Percentiles rank a stretch among this genome's conserved stretches.
phyloP scores from a whole-genome alignment of 2,113 vertebrate species.

The Leucoraja erinaceus region DNA sequence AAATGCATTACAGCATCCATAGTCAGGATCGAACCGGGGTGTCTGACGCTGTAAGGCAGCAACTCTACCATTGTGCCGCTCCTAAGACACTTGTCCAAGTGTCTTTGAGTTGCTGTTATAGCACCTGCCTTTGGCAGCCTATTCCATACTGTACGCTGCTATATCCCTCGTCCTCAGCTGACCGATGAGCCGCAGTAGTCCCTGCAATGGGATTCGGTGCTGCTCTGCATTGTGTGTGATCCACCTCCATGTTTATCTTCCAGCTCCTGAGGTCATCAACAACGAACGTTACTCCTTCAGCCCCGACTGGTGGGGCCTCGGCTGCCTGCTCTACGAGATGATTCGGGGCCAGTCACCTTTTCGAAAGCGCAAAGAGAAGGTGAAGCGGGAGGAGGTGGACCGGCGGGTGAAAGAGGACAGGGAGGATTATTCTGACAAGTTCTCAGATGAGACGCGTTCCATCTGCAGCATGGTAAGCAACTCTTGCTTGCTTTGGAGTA shows the following conservation, averaged over 20 bases:
- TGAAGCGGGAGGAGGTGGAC: slow-evolving; percentile 77
- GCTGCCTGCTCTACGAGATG: slow-evolving; percentile 88
- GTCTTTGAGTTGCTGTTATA: too few species aligned
- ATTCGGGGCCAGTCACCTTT: slow-evolving; percentile 85
- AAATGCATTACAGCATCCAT: too few species aligned
- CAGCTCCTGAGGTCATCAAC: slow-evolving; percentile 85
- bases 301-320: slow-evolving; percentile 89
- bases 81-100: too few species aligned
- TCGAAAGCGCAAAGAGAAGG: slow-evolving; percentile 75
- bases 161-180: too few species aligned
- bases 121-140: too few species aligned
- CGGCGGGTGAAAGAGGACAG: slow-evolving; percentile 70
- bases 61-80: too few species aligned
- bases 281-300: slow-evolving; percentile 77
- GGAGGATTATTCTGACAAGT: slow-evolving; percentile 76
- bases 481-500: not conserved
- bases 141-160: too few species aligned
- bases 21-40: too few species aligned
- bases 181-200: too few species aligned
- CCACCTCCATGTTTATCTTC: not conserved
- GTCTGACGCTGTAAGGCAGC: too few species aligned
- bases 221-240: not conserved
- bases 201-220: too few species aligned
- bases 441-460: slow-evolving; percentile 74
- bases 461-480: slow-evolving; percentile 81